These are phyloP conservation scores for Lamprologus tigripictilis DNA, from an alignment of 2,113 vertebrate genomes.

Conservation along the genomic window DNA sequence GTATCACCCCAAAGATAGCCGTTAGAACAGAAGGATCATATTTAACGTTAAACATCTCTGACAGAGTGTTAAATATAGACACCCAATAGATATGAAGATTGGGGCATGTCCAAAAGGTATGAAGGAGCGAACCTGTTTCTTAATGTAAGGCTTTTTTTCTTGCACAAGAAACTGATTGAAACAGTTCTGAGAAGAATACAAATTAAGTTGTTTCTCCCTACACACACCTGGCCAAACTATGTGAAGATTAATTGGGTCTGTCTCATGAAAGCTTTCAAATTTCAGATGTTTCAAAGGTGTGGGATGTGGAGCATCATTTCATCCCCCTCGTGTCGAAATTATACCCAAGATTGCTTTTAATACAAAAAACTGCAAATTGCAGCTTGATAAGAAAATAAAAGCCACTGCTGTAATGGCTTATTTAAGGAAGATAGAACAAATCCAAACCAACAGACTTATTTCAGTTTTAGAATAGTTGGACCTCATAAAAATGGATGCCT, in stretches of 20 bases:
- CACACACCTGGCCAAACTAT: not conserved
- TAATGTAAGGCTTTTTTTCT: not conserved
- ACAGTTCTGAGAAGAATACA: not conserved
- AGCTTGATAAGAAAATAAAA: not conserved
- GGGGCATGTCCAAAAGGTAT: no score
- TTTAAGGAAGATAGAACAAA: not conserved
- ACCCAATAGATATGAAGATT: no score
- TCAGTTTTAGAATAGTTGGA: not conserved
- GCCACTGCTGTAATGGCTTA: not conserved
- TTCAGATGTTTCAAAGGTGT: not conserved
- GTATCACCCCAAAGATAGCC: no score
- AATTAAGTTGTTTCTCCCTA: not conserved
- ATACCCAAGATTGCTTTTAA: not conserved
- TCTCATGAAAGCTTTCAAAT: not conserved
- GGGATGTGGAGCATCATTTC: not conserved
- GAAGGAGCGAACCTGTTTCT: no score
- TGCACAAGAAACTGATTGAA: not conserved
- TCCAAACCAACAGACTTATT: not conserved
- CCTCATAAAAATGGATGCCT: not conserved
- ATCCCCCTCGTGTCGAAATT: not conserved
- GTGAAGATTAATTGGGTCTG: not conserved
- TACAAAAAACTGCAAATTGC: not conserved
- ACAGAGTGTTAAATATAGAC: no score
- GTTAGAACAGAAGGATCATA: no score
- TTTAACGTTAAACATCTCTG: rapidly evolving